These are phyloP conservation scores for Lonchura striata DNA, from an alignment of 2,113 vertebrate species.

Conservation along the genomic window DNA sequence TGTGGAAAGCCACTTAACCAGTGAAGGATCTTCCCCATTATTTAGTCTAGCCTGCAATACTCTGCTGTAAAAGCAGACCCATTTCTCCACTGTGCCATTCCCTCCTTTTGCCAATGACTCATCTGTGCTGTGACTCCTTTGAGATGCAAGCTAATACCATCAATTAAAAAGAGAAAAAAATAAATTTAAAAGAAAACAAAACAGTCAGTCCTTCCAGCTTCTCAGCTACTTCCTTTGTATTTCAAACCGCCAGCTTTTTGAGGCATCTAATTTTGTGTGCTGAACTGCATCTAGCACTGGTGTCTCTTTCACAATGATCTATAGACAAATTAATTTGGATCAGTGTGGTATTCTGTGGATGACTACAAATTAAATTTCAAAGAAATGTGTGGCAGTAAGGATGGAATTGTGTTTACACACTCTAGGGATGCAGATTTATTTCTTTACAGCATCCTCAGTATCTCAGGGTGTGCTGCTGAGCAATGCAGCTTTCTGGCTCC, in stretches of 20 bases:
- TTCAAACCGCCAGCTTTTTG: fast-evolving
- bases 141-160: not conserved
- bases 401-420: not conserved
- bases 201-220: not conserved
- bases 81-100: not conserved
- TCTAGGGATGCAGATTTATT: not conserved
- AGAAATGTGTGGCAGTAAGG: not conserved
- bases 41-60: not conserved
- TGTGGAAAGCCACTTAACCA: not conserved
- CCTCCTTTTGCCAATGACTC: not conserved
- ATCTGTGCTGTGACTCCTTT: not conserved
- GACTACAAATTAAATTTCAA: not conserved
- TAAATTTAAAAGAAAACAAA: not conserved
- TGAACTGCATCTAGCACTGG: not conserved
- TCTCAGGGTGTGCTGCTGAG: not conserved
- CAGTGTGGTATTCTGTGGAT: not conserved
- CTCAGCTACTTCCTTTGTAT: not conserved
- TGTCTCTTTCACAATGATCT: not conserved
- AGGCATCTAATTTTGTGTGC: not conserved
- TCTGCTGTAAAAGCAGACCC: not conserved
- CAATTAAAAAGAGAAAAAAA: not conserved
- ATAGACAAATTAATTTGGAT: not conserved
- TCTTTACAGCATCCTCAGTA: not conserved
- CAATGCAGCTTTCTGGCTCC: not conserved
- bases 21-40: not conserved